phyloP scores from a whole-genome alignment of 37 sponge, comb jelly and placozoan species.

The Petrosia ficiformis region DNA sequence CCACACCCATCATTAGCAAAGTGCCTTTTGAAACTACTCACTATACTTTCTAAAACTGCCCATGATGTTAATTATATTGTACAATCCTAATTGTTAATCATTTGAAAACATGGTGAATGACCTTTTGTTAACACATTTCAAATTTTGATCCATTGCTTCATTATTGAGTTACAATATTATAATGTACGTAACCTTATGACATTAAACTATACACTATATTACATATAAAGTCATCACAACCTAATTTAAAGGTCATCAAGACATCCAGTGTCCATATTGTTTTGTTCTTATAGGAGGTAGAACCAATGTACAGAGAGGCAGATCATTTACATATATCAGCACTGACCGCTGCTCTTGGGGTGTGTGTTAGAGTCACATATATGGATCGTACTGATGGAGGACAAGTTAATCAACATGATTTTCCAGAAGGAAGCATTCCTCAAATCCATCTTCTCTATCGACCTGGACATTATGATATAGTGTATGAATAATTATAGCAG shows the following conservation, averaged over 20 bases:
- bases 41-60: no score
- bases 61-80: no score
- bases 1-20: not conserved
- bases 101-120: no score
- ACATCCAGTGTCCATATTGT: not conserved
- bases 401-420: slow-evolving; percentile 79
- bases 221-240: no score
- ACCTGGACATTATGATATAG: slow-evolving; percentile 97
- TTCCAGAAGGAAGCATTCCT: slow-evolving; percentile 75
- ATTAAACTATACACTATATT: no score
- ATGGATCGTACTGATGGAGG: slow-evolving; percentile 95
- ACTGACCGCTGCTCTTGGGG: slow-evolving; percentile 77
- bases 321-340: slow-evolving; percentile 97
- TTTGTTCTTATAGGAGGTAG: slow-evolving; percentile 88
- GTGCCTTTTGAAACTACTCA: not conserved
- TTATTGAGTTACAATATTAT: no score
- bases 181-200: no score
- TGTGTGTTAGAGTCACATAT: slow-evolving; percentile 84
- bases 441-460: slow-evolving; percentile 85
- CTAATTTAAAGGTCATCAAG: no score
- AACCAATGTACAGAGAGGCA: slow-evolving; percentile 93
- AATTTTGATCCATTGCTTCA: no score
- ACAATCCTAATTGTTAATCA: no score
- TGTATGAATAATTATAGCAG: slow-evolving; percentile 58
- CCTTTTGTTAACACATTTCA: no score